Evolutionary conservation across 2,113 vertebrate genomes (phyloP).

Genomic region (Crocuta crocuta): DNA sequence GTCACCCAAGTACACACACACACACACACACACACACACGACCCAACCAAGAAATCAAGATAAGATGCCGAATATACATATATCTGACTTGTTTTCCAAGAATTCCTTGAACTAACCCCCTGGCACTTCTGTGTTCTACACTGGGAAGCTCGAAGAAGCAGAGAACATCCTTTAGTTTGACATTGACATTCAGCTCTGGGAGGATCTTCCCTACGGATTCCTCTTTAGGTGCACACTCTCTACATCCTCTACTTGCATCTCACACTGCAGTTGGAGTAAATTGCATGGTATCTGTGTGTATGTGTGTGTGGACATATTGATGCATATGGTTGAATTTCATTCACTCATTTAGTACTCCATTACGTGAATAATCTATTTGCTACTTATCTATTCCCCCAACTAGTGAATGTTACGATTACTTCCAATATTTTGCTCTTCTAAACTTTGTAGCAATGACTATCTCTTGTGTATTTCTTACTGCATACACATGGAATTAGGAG

Average conservation of each 20-base stretch:
- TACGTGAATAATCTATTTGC: background rate
- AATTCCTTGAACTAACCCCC: background rate
- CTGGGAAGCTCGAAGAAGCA: background rate
- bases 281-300: background rate
- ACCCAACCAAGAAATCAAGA: background rate
- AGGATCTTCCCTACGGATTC: background rate
- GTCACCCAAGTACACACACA: background rate
- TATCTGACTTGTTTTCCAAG: background rate
- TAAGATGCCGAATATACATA: background rate
- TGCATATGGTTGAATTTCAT: background rate
- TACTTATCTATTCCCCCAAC: background rate
- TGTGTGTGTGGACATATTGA: background rate
- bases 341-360: background rate
- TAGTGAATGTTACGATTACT: background rate
- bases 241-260: background rate
- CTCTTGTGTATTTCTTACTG: background rate
- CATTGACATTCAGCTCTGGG: background rate
- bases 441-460: background rate
- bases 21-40: background rate
- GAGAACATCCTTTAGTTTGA: background rate
- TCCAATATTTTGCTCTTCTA: background rate
- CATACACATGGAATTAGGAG: background rate
- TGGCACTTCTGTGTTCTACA: background rate
- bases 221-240: fast-evolving
- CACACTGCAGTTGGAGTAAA: background rate